A percentile compares a stretch with the other conserved stretches of the same genome.
Evolutionary conservation across 1,140 invertebrate genomes (phyloP).

Genomic region (Physella acuta): DNA sequence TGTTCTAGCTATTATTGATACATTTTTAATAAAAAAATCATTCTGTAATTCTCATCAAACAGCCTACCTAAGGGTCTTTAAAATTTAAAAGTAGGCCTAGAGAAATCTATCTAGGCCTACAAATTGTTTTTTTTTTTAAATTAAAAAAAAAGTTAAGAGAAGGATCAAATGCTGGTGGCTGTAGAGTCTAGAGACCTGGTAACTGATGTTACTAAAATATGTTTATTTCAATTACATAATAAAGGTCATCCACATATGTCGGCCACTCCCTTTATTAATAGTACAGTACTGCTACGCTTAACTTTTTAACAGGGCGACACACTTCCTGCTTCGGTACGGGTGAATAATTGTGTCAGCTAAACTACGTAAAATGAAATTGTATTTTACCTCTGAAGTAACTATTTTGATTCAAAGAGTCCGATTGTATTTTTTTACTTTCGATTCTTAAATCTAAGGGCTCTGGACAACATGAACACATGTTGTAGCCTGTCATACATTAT

Average conservation of each 20-base stretch:
- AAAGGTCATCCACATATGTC: constrained; percentile 7
- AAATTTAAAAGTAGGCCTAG: no score
- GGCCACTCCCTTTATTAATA: constrained; percentile 5
- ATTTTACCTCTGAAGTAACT: constrained; percentile 10
- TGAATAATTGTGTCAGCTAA: background rate
- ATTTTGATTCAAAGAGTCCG: background rate
- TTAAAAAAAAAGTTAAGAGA: no score
- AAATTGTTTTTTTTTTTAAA: no score
- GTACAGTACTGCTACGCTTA: background rate
- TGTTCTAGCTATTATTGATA: no score
- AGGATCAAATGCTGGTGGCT: no score
- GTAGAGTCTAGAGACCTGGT: no score
- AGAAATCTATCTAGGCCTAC: no score
- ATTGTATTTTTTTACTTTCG: constrained; percentile 19
- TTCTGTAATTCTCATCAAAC: no score
- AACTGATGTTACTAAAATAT: no score
- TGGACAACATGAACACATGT: constrained; percentile 28
- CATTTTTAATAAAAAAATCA: no score
- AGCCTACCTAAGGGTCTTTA: no score
- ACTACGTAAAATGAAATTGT: background rate
- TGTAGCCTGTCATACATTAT: constrained; percentile 21
- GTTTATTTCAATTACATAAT: no score
- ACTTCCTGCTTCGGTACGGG: constrained; percentile 8
- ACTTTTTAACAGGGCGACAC: constrained; percentile 2
- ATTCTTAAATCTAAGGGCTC: constrained; percentile 26